phyloP scores from a whole-genome alignment of 2,797 vertebrate genomes.

The Urophycis tenuis region DNA sequence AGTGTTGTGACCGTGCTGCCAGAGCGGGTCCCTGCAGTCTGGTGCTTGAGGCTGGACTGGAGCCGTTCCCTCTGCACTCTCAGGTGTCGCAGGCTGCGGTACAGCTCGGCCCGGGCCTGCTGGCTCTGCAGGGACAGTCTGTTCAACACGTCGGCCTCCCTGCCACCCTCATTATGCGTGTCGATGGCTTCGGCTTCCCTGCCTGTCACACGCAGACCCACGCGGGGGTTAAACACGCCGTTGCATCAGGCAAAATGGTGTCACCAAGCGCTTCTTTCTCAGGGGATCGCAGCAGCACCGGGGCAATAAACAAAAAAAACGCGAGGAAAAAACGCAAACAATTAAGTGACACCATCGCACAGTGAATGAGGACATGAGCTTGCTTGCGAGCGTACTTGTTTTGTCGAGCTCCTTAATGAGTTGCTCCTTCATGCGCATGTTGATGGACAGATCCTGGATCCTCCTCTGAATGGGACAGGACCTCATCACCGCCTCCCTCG shows the following conservation, averaged over 20 bases:
- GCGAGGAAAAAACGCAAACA: not conserved
- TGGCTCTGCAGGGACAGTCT: slow-evolving; percentile 74
- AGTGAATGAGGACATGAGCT: not conserved
- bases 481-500: slow-evolving; percentile 65
- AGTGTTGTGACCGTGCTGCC: not conserved
- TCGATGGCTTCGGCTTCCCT: slow-evolving; percentile 69
- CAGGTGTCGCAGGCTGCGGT: slow-evolving; percentile 76
- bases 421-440: slow-evolving; percentile 81
- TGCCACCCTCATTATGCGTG: slow-evolving; percentile 24
- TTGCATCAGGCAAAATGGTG: not conserved
- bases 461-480: slow-evolving; percentile 67
- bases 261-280: too few relatives aligned
- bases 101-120: slow-evolving; percentile 68
- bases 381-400: slow-evolving; percentile 66
- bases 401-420: slow-evolving; percentile 81
- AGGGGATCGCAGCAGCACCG: too few relatives aligned
- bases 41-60: slow-evolving; percentile 63
- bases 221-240: not conserved
- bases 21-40: slow-evolving; percentile 26
- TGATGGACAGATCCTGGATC: slow-evolving; percentile 78
- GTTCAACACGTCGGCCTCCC: slow-evolving; percentile 55
- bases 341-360: not conserved
- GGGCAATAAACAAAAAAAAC: not conserved
- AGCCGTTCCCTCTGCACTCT: slow-evolving; percentile 71
- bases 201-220: slow-evolving; percentile 57